Evolutionary conservation across 2,888 invertebrate species (phyloP).

Genomic region (Celastrina argiolus): DNA sequence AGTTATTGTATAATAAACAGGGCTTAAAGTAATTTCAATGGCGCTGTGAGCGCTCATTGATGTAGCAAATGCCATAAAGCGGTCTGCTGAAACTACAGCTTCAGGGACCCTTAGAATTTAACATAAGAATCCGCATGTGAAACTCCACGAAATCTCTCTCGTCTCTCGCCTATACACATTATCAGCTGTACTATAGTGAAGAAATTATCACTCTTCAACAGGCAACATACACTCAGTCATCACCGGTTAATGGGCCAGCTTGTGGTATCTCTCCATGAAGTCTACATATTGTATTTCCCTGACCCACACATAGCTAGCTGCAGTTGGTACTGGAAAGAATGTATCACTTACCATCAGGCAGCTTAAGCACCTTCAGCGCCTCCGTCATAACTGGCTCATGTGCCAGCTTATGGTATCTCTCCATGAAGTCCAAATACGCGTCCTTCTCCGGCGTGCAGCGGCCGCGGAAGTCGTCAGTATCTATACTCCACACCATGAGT

Average conservation of each 20-base stretch:
- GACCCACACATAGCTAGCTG: conserved; percentile 58
- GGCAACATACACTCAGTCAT: conserved; percentile 52
- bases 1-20: too few relatives aligned
- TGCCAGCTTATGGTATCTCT: conserved; percentile 47
- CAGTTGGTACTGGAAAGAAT: not conserved
- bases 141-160: too few relatives aligned
- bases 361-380: conserved; percentile 52
- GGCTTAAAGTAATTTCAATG: too few relatives aligned
- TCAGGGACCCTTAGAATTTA: too few relatives aligned
- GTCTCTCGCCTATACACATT: too few relatives aligned
- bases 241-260: conserved; percentile 51
- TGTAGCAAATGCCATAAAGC: too few relatives aligned
- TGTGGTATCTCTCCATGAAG: conserved; percentile 52
- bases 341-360: conserved; percentile 53
- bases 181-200: too few relatives aligned
- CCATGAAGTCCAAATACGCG: conserved; percentile 68
- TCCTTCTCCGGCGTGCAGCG: conserved; percentile 75
- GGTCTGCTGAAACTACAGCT: too few relatives aligned
- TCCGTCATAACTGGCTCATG: conserved; percentile 52
- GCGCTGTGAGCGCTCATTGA: too few relatives aligned
- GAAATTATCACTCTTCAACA: conserved; percentile 46
- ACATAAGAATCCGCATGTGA: too few relatives aligned
- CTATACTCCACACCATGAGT: conserved; percentile 93
- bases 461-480: conserved; percentile 91
- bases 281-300: conserved; percentile 69